These are phyloP conservation scores for Batillaria attramentaria DNA, from an alignment of 1,140 invertebrate genomes.

Conservation along the genomic window DNA sequence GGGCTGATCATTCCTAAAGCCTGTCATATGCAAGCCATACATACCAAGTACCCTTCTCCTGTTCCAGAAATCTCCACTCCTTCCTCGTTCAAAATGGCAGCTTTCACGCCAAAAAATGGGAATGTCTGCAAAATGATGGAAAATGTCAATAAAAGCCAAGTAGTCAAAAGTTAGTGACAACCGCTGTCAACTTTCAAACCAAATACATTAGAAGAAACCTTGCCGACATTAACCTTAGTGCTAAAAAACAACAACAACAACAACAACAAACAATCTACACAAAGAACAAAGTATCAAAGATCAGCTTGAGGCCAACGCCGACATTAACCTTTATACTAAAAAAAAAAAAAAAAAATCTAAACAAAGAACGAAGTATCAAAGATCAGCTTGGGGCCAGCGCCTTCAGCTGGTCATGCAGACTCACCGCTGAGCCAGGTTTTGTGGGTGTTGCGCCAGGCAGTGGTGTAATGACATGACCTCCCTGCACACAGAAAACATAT, in stretches of 20 bases:
- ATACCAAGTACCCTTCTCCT: constrained; percentile 91
- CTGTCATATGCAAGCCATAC: constrained; percentile 34
- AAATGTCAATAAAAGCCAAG: not conserved
- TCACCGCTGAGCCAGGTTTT: constrained; percentile 97
- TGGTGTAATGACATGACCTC: constrained; percentile 87
- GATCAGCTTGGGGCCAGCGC: no score
- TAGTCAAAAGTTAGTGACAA: not conserved
- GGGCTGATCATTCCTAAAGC: no score
- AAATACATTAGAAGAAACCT: not conserved
- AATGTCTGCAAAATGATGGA: constrained; percentile 81
- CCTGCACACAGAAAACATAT: constrained; percentile 56
- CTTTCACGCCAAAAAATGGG: constrained; percentile 96
- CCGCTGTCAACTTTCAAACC: not conserved
- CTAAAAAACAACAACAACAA: not conserved
- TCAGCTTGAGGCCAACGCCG: not conserved
- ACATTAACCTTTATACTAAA: not conserved
- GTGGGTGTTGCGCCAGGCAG: constrained; percentile 94
- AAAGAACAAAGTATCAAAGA: not conserved
- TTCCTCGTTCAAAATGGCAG: constrained; percentile 89
- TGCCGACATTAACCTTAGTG: not conserved
- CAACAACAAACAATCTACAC: not conserved
- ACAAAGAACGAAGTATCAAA: not conserved
- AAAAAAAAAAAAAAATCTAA: not conserved
- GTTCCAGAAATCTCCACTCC: constrained; percentile 89
- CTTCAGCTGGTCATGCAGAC: constrained; percentile 58